Conservation (phyloP, 35 echinoderm and acorn worm species). For the Acanthaster planci region DNA sequence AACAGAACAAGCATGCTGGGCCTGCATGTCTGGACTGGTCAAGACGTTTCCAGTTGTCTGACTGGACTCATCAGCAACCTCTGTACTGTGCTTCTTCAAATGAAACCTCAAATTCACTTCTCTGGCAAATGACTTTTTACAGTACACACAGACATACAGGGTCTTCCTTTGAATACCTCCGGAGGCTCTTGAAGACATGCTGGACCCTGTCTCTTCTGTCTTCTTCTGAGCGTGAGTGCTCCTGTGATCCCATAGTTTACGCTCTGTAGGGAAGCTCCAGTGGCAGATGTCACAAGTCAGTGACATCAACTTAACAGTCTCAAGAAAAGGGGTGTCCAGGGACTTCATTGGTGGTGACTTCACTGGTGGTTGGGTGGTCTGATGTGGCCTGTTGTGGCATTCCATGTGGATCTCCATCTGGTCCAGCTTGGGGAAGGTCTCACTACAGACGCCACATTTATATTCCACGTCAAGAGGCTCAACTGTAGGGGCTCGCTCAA, state of each 20-base stretch:
- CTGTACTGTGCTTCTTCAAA: background rate
- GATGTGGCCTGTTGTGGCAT: background rate
- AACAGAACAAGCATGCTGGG: background rate
- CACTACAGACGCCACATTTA: background rate
- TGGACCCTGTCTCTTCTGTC: background rate
- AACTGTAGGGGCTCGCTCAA: background rate
- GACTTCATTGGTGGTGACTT: background rate
- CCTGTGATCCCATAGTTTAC: slow-evolving; percentile 7
- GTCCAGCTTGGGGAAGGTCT: background rate
- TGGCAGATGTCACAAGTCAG: background rate
- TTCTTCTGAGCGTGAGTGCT: background rate
- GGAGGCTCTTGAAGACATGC: background rate
- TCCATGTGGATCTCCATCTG: background rate
- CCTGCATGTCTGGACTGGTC: no score
- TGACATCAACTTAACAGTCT: background rate
- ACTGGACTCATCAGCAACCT: background rate
- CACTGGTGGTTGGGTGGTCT: background rate
- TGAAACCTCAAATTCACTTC: background rate
- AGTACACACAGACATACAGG: background rate
- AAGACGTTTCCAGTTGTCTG: no score
- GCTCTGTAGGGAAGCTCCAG: background rate
- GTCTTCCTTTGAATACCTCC: background rate
- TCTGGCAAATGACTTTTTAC: background rate
- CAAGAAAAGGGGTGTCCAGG: background rate
- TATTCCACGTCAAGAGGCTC: background rate